Base-by-base conservation (phyloP, 2,888 invertebrate genomes). In the Crossocerus cetratus region DNA sequence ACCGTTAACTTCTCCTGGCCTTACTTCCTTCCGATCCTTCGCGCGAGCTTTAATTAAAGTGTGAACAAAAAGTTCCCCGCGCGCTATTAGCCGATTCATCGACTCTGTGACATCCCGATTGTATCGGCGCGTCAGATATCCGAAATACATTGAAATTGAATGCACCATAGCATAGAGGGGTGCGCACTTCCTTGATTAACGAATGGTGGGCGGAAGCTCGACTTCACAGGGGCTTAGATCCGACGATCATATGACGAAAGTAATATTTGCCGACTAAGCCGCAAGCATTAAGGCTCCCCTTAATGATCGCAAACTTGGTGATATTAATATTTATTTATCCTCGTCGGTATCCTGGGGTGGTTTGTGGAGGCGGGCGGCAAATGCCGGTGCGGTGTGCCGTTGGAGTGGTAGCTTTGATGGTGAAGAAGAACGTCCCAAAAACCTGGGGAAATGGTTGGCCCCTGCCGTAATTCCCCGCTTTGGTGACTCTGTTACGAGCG, bases 401-500 rank as follows among this genome's bases (percentile, higher is more conserved):
- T 64, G 45, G 68, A 58, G 54, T 72, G 65, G 60, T 59, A 53
- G 55, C 22, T 22, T 42, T 59, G 56, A 43, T 62, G 49, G n/a
- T 49, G 55, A 72, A 63, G 79, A 80, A 72, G 44, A 32, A 56
- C 16, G 21, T 21, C 16, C 64, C 32, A 60, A 68, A 49, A 72
- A 72, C 55, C 74, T 63, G 62, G 54, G 66, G 60, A 70, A 65
- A 75, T 76, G 60, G 72, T 72, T 72, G 72, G 81, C 82, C 78
- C 76, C 79, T 79, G 74, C 76, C 76, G 84, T 84, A 86, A 86
- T 85, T 84, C 79, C 76, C 64, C 82, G 80, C 78, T 81, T 84
- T 84, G 78, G 80, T 80, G 82, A 83, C 77, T 83, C 78, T 76
- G 81, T 80, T 81, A 80, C 81, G 80, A 83, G 82, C 83, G 80